A percentile compares a stretch with the other conserved stretches of the same genome.
phyloP scores from a whole-genome alignment of 2,888 invertebrate species.

The Penaeus monodon region DNA sequence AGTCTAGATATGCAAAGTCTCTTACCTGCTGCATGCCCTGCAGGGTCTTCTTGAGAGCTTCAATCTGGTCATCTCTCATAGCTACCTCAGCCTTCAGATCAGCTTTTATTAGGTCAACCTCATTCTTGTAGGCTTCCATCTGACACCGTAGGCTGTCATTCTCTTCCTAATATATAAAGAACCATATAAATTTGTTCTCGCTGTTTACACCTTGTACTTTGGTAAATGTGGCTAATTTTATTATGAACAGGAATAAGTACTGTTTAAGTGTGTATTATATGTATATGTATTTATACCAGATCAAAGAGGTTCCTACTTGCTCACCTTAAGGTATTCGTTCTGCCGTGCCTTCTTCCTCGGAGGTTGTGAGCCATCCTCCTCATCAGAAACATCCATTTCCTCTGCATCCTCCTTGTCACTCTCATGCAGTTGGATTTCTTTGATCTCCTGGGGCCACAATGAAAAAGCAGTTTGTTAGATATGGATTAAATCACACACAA shows the following conservation, averaged over 20 bases:
- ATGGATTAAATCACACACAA: background rate
- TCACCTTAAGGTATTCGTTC: constrained; percentile 62
- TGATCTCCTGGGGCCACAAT: constrained; percentile 75
- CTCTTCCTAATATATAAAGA: constrained; percentile 77
- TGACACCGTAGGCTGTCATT: constrained; percentile 92
- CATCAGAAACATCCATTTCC: constrained; percentile 89
- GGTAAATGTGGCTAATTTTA: too few relatives aligned
- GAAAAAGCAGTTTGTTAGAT: constrained; percentile 11
- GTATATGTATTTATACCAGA: background rate
- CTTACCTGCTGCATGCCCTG: constrained; percentile 71
- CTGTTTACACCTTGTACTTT: too few relatives aligned
- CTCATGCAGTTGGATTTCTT: constrained; percentile 78
- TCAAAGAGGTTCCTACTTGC: background rate
- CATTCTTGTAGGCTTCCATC: constrained; percentile 93
- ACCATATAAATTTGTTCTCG: background rate
- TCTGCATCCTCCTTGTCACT: constrained; percentile 80
- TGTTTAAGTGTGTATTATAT: background rate
- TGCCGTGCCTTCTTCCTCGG: constrained; percentile 55
- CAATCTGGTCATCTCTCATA: constrained; percentile 87
- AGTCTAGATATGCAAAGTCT: too few relatives aligned
- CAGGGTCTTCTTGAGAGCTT: constrained; percentile 77
- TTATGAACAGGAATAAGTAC: too few relatives aligned
- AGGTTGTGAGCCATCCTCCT: constrained; percentile 71
- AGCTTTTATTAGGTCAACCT: constrained; percentile 87
- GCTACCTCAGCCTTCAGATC: constrained; percentile 85